Conservation (phyloP, 2,888 invertebrate genomes). For the Eurytoma californica region DNA sequence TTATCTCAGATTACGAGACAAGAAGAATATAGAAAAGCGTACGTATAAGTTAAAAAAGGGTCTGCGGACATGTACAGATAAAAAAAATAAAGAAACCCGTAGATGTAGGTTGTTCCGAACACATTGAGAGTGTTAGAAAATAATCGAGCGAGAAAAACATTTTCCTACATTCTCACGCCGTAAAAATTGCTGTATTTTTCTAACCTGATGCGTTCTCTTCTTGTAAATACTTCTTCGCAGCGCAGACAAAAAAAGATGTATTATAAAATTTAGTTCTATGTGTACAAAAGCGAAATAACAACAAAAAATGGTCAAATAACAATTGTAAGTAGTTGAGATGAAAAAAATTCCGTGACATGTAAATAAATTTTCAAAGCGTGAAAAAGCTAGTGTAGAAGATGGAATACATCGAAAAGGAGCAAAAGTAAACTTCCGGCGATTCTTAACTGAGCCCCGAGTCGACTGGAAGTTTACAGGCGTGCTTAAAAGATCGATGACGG, state of each 20-base stretch:
- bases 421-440: constrained; percentile 24
- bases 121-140: constrained; percentile 27
- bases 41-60: not conserved
- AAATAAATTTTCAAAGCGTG: constrained; percentile 33
- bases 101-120: constrained; percentile 9
- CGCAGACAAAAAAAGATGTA: constrained; percentile 15
- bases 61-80: constrained; percentile 37
- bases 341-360: constrained; percentile 33
- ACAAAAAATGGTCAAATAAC: constrained; percentile 5
- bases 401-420: not conserved
- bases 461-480: constrained; percentile 38
- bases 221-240: constrained; percentile 63
- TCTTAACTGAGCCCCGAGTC: constrained; percentile 42
- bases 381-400: not conserved
- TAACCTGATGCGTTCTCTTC: constrained; percentile 70
- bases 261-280: constrained; percentile 22
- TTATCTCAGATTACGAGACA: constrained; percentile 43
- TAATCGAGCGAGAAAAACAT: constrained; percentile 53
- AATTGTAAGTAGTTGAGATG: not conserved
- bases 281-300: constrained; percentile 39
- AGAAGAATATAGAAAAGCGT: constrained; percentile 37
- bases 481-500: constrained; percentile 30
- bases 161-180: constrained; percentile 68
- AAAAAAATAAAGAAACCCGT: constrained; percentile 23
- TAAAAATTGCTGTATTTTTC: constrained; percentile 73